Base-by-base conservation (phyloP, 2,797 vertebrate genomes). In the Psittacula echo region DNA sequence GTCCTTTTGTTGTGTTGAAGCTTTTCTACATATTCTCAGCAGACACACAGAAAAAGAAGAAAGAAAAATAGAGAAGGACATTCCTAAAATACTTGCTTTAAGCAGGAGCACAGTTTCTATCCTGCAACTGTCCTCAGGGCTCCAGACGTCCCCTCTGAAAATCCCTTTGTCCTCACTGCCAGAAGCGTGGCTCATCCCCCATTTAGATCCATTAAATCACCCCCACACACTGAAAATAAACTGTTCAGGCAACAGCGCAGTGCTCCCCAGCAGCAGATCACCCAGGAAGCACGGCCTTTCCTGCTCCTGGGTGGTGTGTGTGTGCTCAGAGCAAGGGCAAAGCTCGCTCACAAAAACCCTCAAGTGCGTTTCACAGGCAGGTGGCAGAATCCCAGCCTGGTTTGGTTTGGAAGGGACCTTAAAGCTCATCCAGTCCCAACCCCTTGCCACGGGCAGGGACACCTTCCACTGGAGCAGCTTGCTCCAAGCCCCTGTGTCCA, bases 11-110 rank as follows among this genome's bases (percentile, higher is more conserved):
- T 70, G 96, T 94, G 64, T 98, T 98, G 37, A 99, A 94, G 94
- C 97, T 99, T 98, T 99, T 99, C 96, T 98, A 98, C 89, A 98
- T 97, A 2, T 95, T 98, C 97, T 99, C 98, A 78, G 98, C 98
- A 85, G 99, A 98, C 86, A 99, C 98, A 83, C 54, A 22, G 7
- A 30, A 7, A 64, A 62, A 15, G 37, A 30, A 39, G 7, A 2
- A 21, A 70, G 3, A 53, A 72, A 87, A 82, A 61, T 5, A 85
- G 79, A 64, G 73, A 54, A 87, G 18, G 44, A 56, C 62, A 80
- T 88, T 95, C 85, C 79, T 93, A 39, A 86, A 92, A 91, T 87
- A 84, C 4, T 71, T 68, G 18, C 50, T 72, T n/a, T 32, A 39
- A 86, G 37, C 73, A 84, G 89, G 22, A 86, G 58, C 45, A 42